A percentile compares a stretch with the other conserved stretches of the same genome.
These are phyloP conservation scores for Melanotaenia pygmaea DNA, from an alignment of 2,797 vertebrate species.

Conservation along the genomic window DNA sequence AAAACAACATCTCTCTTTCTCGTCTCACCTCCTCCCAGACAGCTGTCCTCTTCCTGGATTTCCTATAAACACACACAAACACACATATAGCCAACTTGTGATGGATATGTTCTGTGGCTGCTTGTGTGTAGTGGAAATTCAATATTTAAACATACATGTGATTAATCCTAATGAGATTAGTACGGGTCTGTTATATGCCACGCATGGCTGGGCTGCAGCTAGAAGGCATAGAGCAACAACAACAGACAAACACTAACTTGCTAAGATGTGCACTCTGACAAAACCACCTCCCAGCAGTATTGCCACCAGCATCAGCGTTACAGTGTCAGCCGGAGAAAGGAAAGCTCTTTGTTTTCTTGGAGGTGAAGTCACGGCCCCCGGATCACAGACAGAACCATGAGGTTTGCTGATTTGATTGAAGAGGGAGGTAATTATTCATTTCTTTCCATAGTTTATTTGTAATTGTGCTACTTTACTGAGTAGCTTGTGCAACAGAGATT, in stretches of 20 bases:
- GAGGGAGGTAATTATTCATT: slow-evolving; percentile 76
- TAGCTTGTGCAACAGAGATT: slow-evolving; percentile 14
- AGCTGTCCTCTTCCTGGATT: slow-evolving; percentile 33
- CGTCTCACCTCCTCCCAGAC: slow-evolving; percentile 56
- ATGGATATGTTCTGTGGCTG: slow-evolving; percentile 40
- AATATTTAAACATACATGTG: slow-evolving; percentile 76
- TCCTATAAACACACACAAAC: slow-evolving; percentile 33
- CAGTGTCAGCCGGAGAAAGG: slow-evolving; percentile 66
- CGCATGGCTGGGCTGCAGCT: slow-evolving; percentile 62
- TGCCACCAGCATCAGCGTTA: slow-evolving; percentile 67
- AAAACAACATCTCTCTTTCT: slow-evolving; percentile 65
- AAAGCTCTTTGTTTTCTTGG: slow-evolving; percentile 69
- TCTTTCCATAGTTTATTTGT: slow-evolving; percentile 62
- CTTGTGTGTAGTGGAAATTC: slow-evolving; percentile 44
- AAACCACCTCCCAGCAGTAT: slow-evolving; percentile 40
- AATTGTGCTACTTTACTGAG: slow-evolving; percentile 57
- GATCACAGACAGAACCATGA: slow-evolving; percentile 68
- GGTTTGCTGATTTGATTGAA: slow-evolving; percentile 75
- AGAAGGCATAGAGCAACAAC: slow-evolving; percentile 48
- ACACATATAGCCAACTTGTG: slow-evolving; percentile 21
- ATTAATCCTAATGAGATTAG: slow-evolving; percentile 77
- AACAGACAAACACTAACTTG: slow-evolving; percentile 11
- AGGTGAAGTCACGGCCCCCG: slow-evolving; percentile 64
- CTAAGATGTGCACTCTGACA: slow-evolving; percentile 14
- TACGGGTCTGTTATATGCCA: slow-evolving; percentile 71